Conservation (phyloP, 2,797 vertebrate genomes). For the Perdix hodgsoniae region DNA sequence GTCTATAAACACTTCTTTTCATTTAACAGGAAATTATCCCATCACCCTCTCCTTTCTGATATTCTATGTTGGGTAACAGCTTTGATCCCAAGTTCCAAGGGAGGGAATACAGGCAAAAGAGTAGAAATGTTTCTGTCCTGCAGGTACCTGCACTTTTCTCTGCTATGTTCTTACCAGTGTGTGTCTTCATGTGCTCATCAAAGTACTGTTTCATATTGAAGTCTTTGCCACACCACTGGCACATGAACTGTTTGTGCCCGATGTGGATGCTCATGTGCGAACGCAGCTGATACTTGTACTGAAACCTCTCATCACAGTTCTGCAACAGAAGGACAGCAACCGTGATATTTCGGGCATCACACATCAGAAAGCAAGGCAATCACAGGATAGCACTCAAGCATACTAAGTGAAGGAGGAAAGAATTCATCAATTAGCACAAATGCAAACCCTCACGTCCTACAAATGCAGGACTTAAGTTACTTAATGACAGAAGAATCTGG, state of each 20-base stretch:
- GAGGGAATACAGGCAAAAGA: neutral
- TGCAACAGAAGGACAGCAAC: slow-evolving; percentile 55
- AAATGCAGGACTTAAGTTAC: neutral
- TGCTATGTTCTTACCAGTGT: slow-evolving; percentile 88
- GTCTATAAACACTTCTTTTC: neutral
- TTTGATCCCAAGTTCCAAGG: neutral
- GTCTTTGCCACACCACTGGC: slow-evolving; percentile 99
- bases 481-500: accelerated
- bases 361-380: neutral
- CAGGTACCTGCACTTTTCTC: neutral
- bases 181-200: slow-evolving; percentile 98
- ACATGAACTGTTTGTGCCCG: slow-evolving; percentile 99
- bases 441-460: neutral
- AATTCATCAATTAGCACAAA: neutral
- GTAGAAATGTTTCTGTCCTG: neutral
- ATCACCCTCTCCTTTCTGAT: neutral
- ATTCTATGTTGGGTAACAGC: neutral
- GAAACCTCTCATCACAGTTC: slow-evolving; percentile 95
- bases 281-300: slow-evolving; percentile 98
- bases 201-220: slow-evolving; percentile 99
- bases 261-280: slow-evolving; percentile 99
- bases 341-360: neutral
- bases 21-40: neutral
- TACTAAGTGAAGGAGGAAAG: neutral
- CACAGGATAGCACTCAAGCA: neutral